Evolutionary conservation across 2,888 invertebrate species (phyloP).

Genomic region (Dendrolimus pini): DNA sequence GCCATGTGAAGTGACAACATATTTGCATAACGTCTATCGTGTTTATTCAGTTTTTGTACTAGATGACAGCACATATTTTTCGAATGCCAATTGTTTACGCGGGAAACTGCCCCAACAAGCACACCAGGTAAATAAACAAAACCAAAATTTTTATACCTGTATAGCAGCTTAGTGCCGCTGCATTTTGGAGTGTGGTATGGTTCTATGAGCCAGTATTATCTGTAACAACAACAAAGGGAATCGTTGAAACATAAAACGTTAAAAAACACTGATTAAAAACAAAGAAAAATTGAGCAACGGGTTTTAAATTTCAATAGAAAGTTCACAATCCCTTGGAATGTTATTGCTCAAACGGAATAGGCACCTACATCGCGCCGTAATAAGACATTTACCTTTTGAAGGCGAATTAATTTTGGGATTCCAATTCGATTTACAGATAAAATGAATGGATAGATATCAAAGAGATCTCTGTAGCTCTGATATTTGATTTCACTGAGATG

Average conservation of each 20-base stretch:
- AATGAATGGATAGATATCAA: conserved; percentile 37
- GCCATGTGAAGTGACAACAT: conserved; percentile 11
- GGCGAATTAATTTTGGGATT: conserved; percentile 37
- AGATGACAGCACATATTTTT: conserved; percentile 38
- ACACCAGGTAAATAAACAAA: too few species aligned
- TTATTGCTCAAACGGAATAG: conserved; percentile 15
- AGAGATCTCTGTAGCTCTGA: conserved; percentile 30
- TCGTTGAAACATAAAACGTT: conserved; percentile 2
- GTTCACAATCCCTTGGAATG: conserved; percentile 14
- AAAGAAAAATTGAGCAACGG: conserved; percentile 2
- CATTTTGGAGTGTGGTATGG: conserved; percentile 40
- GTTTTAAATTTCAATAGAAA: conserved; percentile 10
- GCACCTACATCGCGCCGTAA: conserved; percentile 12
- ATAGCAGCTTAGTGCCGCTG: conserved; percentile 72
- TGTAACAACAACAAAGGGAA: conserved; percentile 31
- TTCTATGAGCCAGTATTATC: conserved; percentile 24
- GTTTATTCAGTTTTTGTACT: conserved; percentile 19
- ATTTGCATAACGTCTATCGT: conserved; percentile 39
- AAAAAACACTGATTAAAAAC: conserved; percentile 7
- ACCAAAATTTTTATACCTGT: conserved; percentile 32
- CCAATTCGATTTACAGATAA: conserved; percentile 37
- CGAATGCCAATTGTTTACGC: conserved; percentile 5
- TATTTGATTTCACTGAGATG: conserved; percentile 32
- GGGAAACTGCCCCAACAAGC: conserved; percentile 9
- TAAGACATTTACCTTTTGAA: conserved; percentile 34